Conservation (phyloP, 2,797 vertebrate species). For the Phylloscopus collybita region DNA sequence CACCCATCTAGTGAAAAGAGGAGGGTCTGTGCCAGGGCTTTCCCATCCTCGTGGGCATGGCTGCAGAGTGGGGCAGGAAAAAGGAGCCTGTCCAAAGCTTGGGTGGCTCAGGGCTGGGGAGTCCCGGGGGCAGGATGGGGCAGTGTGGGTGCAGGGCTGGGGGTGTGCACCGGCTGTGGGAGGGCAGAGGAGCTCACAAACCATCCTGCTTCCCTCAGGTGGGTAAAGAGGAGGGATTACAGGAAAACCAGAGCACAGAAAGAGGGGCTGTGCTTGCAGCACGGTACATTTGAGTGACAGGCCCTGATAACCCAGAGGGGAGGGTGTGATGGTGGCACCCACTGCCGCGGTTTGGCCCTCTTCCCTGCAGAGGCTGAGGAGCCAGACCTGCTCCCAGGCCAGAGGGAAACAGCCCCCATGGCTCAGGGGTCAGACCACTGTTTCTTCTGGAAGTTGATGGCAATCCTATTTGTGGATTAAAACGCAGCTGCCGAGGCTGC, state of each 20-base stretch:
- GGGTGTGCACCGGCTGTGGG: background rate
- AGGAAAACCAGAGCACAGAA: background rate
- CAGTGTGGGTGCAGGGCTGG: rapidly evolving
- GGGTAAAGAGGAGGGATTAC: background rate
- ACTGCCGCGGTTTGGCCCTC: rapidly evolving
- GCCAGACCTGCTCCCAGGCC: background rate
- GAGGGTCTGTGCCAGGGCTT: background rate
- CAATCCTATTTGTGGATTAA: background rate
- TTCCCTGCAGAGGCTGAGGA: background rate
- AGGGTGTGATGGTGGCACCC: rapidly evolving
- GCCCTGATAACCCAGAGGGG: rapidly evolving
- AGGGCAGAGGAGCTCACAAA: background rate
- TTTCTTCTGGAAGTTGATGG: background rate
- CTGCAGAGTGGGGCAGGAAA: background rate
- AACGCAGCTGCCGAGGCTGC: background rate
- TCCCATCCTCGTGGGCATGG: background rate
- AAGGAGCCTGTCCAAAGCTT: background rate
- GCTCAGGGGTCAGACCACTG: rapidly evolving
- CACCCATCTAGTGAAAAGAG: background rate
- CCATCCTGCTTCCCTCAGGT: background rate
- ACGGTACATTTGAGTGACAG: rapidly evolving
- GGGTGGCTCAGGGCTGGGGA: background rate
- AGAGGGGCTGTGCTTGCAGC: rapidly evolving
- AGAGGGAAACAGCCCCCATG: rapidly evolving
- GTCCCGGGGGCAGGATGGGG: background rate